A percentile compares a stretch with the other conserved stretches of the same genome.
Conservation (phyloP, 2,113 vertebrate genomes). For the Heterocephalus glaber region DNA sequence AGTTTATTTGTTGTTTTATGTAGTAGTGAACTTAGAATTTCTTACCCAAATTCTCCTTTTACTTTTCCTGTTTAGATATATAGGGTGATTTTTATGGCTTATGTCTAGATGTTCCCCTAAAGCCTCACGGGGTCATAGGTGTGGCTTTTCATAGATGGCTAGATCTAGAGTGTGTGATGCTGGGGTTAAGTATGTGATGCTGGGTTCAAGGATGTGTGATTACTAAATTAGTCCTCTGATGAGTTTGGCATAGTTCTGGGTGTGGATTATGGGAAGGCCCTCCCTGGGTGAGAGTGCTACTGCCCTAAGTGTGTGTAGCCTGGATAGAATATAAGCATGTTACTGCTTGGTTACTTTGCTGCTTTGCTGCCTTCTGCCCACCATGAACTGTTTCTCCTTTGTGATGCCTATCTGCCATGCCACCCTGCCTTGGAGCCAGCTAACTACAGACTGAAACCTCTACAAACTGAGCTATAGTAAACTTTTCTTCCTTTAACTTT, state of each 20-base stretch:
- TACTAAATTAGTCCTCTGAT: background rate
- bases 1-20: background rate
- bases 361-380: background rate
- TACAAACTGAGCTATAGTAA: background rate
- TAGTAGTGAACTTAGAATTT: background rate
- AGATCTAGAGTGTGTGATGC: background rate
- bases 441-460: background rate
- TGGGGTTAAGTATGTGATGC: background rate
- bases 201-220: background rate
- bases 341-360: background rate
- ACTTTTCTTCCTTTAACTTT: background rate
- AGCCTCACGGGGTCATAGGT: background rate
- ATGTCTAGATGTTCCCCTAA: background rate
- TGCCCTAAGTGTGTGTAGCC: background rate
- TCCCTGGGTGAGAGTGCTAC: background rate
- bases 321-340: background rate
- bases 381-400: background rate
- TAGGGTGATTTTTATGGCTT: background rate
- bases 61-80: constrained; percentile 21
- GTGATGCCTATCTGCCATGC: background rate
- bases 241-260: background rate
- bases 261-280: background rate
- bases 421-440: background rate
- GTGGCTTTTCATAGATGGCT: background rate
- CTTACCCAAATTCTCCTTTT: background rate